Evolutionary conservation across 2,888 invertebrate species (phyloP).

Genomic region (Timema cristinae): DNA sequence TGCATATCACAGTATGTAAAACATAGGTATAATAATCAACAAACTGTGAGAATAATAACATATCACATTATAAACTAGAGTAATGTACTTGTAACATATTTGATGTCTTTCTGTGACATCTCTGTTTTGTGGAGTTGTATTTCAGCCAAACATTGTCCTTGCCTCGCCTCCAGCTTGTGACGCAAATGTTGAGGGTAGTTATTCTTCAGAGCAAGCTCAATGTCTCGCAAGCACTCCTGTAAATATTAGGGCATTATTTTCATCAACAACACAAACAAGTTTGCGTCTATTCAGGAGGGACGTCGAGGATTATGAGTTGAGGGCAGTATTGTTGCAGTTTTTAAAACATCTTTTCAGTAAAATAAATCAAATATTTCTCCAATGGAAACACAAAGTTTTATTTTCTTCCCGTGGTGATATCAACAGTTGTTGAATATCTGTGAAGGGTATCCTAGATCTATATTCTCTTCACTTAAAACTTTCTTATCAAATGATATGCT

Average conservation of each 20-base stretch:
- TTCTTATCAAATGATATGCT: too few relatives aligned
- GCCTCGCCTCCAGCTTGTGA: conserved; percentile 63
- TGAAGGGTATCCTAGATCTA: too few relatives aligned
- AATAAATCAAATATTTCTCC: background rate
- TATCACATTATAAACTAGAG: background rate
- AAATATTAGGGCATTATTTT: background rate
- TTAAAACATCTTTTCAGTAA: conserved; percentile 7
- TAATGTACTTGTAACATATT: background rate
- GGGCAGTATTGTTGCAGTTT: background rate
- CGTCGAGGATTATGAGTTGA: background rate
- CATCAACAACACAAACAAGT: background rate
- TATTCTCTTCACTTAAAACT: too few relatives aligned
- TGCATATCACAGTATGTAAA: too few relatives aligned
- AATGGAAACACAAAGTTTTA: background rate
- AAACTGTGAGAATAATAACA: too few relatives aligned
- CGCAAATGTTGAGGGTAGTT: conserved; percentile 59
- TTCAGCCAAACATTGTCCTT: conserved; percentile 60
- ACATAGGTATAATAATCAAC: too few relatives aligned
- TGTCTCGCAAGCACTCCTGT: conserved; percentile 59
- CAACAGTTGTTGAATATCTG: too few relatives aligned
- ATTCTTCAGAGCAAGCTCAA: conserved; percentile 55
- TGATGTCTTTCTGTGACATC: background rate
- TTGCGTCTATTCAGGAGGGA: background rate
- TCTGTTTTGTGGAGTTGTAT: conserved; percentile 43
- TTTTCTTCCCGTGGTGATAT: too few relatives aligned